Evolutionary conservation across 2,797 vertebrate species (phyloP).

Genomic region (Sebastes jordani): DNA sequence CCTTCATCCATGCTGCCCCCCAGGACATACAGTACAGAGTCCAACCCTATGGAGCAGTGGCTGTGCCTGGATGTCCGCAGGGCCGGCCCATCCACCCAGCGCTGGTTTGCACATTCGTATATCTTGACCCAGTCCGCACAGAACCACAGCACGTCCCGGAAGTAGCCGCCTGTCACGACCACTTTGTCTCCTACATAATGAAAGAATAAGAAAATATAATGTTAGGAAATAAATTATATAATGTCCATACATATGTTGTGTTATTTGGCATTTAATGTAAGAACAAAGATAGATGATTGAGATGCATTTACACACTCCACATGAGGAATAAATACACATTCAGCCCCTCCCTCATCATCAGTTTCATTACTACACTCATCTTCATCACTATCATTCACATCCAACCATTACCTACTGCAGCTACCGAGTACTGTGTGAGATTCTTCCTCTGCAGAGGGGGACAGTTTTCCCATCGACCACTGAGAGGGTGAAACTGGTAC

Average conservation of each 20-base stretch:
- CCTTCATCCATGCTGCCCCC: slow-evolving; percentile 89
- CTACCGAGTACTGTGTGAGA: slow-evolving; percentile 89
- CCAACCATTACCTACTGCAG: slow-evolving; percentile 88
- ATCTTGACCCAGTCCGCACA: slow-evolving; percentile 90
- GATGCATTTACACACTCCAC: background rate
- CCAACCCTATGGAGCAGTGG: slow-evolving; percentile 87
- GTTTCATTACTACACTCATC: background rate
- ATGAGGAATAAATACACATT: background rate
- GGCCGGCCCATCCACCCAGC: slow-evolving; percentile 87
- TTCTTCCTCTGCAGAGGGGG: slow-evolving; percentile 88
- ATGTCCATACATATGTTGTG: background rate
- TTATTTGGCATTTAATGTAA: background rate
- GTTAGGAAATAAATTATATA: background rate
- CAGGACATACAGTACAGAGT: slow-evolving; percentile 83
- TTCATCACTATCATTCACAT: background rate
- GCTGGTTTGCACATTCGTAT: slow-evolving; percentile 82
- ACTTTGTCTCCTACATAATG: slow-evolving; percentile 82
- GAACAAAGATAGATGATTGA: background rate
- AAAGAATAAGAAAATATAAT: background rate
- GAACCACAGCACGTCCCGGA: slow-evolving; percentile 90
- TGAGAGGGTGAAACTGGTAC: slow-evolving; percentile 86
- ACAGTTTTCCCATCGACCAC: slow-evolving; percentile 85
- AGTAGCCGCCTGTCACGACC: slow-evolving; percentile 90
- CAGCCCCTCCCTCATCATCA: background rate
- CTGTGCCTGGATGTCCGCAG: slow-evolving; percentile 88